Base-by-base conservation (phyloP, 2,888 invertebrate genomes). In the Taphrorychus bicolor region DNA sequence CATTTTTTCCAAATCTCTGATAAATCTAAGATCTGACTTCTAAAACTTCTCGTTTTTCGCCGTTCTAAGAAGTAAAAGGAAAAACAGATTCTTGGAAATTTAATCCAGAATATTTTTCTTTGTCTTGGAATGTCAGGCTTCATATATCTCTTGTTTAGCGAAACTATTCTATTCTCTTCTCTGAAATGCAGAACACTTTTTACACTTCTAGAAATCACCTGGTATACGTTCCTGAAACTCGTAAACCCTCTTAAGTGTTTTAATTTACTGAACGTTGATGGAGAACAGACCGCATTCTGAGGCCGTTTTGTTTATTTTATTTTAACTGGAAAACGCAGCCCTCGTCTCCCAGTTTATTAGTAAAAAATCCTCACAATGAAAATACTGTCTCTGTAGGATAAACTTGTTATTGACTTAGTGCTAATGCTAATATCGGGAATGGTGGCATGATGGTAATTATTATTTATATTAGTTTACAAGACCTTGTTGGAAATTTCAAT, bases 251-350 rank as follows among this genome's bases (percentile, higher is more conserved):
- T 65, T 45, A 59, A 59, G 32, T 65, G 59, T 59, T 41, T 57
- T 65, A 65, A 65, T 65, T 65, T 51, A 53, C 52, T 58, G 24
- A 59, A 59, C 53, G n/a, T 9, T 59, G 58, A 65, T 53, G 58
- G 48, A 59, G 58, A 42, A 32, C 64, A 58, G 64, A 45, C 53
- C 53, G 57, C 58, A 58, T 42, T 61, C 5, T 18, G 56, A 17
- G 57, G 18, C 51, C 9, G 51, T 11, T 22, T 19, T 65, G 24
- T 65, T 65, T 58, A 48, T 52, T 63, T 57, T 54, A 60, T 54
- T 42, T 56, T 64, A 42, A 11, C 24, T 5, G 23, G 32, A 22
- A 54, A 23, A 59, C 51, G 52, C 51, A 53, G 45, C 14, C 51
- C 9, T n/a, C 19, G 63, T 57, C 57, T 48, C 57, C 62, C 52